Percentiles rank a stretch among this genome's conserved stretches.
These are phyloP conservation scores for Heteromurus nitidus DNA, from an alignment of 2,888 invertebrate genomes.

Conservation along the genomic window DNA sequence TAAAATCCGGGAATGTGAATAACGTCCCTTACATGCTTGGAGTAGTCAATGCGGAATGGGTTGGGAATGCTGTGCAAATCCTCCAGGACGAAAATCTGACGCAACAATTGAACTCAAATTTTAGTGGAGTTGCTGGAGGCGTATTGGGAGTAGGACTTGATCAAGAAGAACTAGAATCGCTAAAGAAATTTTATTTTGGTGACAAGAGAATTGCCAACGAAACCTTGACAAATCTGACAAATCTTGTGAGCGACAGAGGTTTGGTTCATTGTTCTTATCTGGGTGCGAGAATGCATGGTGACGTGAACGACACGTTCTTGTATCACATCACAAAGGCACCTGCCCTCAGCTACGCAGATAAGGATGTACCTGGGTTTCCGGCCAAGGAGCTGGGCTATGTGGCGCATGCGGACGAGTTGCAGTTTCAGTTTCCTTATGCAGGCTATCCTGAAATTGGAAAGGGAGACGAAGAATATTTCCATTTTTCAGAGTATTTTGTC, in stretches of 20 bases:
- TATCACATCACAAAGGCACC: slow-evolving; percentile 40
- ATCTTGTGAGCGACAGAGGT: slow-evolving; percentile 16
- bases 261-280: slow-evolving; percentile 15
- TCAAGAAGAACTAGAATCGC: neutral
- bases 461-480: slow-evolving; percentile 21
- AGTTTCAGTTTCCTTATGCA: slow-evolving; percentile 17
- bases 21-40: slow-evolving; percentile 43
- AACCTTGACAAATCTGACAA: slow-evolving; percentile 5
- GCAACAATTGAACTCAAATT: neutral
- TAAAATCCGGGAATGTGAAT: slow-evolving; percentile 1
- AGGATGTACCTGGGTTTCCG: slow-evolving; percentile 75
- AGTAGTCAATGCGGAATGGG: neutral
- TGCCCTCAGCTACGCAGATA: slow-evolving; percentile 35
- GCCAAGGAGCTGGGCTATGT: slow-evolving; percentile 1
- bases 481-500: slow-evolving; percentile 22
- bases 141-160: neutral
- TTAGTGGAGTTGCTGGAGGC: neutral
- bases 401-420: slow-evolving; percentile 29
- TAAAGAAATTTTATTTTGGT: slow-evolving; percentile 47
- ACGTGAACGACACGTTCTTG: slow-evolving; percentile 13
- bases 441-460: slow-evolving; percentile 26
- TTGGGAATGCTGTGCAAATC: neutral
- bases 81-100: neutral
- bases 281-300: slow-evolving; percentile 1
- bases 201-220: slow-evolving; percentile 29